Conservation (phyloP, 2,888 invertebrate genomes). For the Drepana falcataria region DNA sequence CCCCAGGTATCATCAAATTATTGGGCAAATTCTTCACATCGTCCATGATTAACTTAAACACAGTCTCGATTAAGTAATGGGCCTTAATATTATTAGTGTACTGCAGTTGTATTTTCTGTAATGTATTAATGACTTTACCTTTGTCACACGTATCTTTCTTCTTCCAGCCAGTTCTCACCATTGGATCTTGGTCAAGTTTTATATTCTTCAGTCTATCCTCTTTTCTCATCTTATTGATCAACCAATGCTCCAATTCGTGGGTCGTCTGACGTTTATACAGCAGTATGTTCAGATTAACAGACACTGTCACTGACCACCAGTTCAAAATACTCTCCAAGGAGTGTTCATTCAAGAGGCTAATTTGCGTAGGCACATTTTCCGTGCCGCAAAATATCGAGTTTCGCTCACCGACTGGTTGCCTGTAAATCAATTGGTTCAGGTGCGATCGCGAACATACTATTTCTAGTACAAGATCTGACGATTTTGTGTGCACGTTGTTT, state of each 20-base stretch:
- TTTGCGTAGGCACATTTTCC: constrained; percentile 18
- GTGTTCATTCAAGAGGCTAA: constrained; percentile 12
- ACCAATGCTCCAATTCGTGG: constrained; percentile 27
- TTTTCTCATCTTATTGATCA: constrained; percentile 32
- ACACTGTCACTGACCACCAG: constrained; percentile 31
- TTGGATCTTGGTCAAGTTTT: constrained; percentile 12
- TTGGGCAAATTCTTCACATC: constrained; percentile 18
- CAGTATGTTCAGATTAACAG: constrained; percentile 19
- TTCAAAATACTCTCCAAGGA: constrained; percentile 33
- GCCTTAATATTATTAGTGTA: constrained; percentile 1
- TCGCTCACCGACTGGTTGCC: constrained; percentile 25
- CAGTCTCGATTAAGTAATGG: not conserved
- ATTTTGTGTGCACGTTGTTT: constrained; percentile 9
- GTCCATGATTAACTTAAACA: constrained; percentile 16
- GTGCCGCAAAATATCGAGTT: constrained; percentile 42
- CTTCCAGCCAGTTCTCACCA: constrained; percentile 7
- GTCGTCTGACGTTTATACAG: constrained; percentile 22
- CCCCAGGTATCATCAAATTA: constrained; percentile 11
- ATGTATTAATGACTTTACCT: not conserved
- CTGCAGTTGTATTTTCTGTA: not conserved
- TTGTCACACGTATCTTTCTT: not conserved
- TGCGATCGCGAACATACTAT: constrained; percentile 37
- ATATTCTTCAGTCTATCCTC: constrained; percentile 1
- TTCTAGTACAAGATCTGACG: constrained; percentile 34
- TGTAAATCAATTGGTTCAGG: constrained; percentile 36